A percentile compares a stretch with the other conserved stretches of the same genome.
phyloP scores from a whole-genome alignment of 2,113 vertebrate genomes.

The Crocuta crocuta region DNA sequence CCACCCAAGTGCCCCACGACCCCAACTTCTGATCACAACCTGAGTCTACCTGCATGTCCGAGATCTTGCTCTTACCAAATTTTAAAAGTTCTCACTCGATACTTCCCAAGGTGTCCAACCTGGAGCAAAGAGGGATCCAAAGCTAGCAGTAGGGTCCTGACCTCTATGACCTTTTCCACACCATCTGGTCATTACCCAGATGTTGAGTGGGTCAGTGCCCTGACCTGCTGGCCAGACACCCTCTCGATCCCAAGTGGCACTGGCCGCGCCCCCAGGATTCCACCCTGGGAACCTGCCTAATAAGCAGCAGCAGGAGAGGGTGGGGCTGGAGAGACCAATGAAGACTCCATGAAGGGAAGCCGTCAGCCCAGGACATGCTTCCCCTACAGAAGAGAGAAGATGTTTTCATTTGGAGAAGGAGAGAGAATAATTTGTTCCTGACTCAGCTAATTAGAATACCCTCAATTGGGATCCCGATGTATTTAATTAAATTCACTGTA shows the following conservation, averaged over 20 bases:
- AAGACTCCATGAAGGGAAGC: not conserved
- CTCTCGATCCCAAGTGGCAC: not conserved
- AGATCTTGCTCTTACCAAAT: not conserved
- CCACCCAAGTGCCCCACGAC: not conserved
- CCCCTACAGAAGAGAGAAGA: constrained; percentile 80
- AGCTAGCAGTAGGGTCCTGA: not conserved
- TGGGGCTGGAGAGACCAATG: not conserved
- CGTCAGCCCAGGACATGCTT: constrained; percentile 81
- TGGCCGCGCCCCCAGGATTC: not conserved
- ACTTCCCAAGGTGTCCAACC: not conserved
- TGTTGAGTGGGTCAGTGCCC: not conserved
- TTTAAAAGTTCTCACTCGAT: not conserved
- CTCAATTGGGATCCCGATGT: constrained; percentile 87
- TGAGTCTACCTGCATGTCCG: not conserved
- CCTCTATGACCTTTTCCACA: not conserved
- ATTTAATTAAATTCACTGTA: constrained; percentile 91
- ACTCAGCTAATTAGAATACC: constrained; percentile 89
- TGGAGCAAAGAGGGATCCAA: not conserved
- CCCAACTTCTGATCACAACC: not conserved
- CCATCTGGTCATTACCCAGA: not conserved
- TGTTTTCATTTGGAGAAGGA: constrained; percentile 84
- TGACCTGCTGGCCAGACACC: not conserved
- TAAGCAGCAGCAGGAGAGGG: not conserved
- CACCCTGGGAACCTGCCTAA: not conserved
- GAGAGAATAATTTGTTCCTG: constrained; percentile 88